Evolutionary conservation across 2,888 invertebrate species (phyloP), one percentile per base, ranked within the genome.

Genomic region (Oligia fasciuncula): DNA sequence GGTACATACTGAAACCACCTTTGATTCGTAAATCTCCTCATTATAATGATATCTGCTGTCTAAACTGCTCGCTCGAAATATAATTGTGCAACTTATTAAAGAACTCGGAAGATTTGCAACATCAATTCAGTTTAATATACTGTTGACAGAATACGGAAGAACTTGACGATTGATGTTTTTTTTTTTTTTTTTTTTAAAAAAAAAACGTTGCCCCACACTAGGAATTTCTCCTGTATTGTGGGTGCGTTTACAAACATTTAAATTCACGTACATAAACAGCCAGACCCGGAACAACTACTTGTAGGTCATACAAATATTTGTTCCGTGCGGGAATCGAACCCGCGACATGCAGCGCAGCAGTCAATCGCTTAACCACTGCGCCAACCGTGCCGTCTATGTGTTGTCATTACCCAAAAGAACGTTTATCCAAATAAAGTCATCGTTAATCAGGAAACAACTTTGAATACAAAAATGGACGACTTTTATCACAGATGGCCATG

Each of bases 341-440:
- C n/a, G n/a, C n/a, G n/a, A n/a, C n/a, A n/a, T n/a, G n/a, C n/a
- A n/a, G n/a, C n/a, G n/a, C n/a, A n/a, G n/a, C n/a, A n/a, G n/a
- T n/a, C n/a, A n/a, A n/a, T n/a, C n/a, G n/a, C n/a, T n/a, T n/a
- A n/a, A n/a, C n/a, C n/a, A n/a, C n/a, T n/a, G n/a, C n/a, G n/a
- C n/a, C n/a, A n/a, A n/a, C n/a, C n/a, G n/a, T n/a, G n/a, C n/a
- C n/a, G n/a, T n/a, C n/a, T n/a, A n/a, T n/a, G n/a, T n/a, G n/a
- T n/a, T n/a, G n/a, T 57, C n/a, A 68, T 51, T 66, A 65, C 62
- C 67, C n/a, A 76, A 79, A 79, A 79, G 66, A 76, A 65, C 40
- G 43, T 68, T 60, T n/a, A 35, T 35, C 82, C 89, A 87, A 84
- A 82, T 89, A 87, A 73, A 82, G 85, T 13, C 43, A 43, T 54